A percentile compares a stretch with the other conserved stretches of the same genome.
These are phyloP conservation scores for Leptopilina boulardi DNA, from an alignment of 1,140 invertebrate species.

Conservation along the genomic window DNA sequence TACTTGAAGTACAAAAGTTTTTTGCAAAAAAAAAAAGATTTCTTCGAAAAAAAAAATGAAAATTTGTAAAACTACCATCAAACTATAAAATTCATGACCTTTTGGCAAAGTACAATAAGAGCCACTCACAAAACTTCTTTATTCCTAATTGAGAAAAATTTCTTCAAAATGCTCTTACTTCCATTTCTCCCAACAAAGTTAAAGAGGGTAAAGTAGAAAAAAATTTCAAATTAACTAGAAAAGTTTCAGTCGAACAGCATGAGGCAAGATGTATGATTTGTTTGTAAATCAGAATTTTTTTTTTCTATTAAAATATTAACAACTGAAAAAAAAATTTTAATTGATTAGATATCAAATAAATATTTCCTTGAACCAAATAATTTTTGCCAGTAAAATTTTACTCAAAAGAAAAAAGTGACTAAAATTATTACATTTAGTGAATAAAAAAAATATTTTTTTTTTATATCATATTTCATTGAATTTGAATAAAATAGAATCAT, in stretches of 20 bases:
- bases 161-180: not conserved
- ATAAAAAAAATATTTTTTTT: no score
- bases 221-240: slow-evolving; percentile 10
- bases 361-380: no score
- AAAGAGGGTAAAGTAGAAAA: not conserved
- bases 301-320: no score
- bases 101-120: slow-evolving; percentile 6
- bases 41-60: slow-evolving; percentile 5
- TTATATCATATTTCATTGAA: no score
- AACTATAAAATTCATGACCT: slow-evolving; percentile 14
- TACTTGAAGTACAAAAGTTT: not conserved
- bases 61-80: slow-evolving; percentile 4
- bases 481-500: no score
- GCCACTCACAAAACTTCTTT: not conserved
- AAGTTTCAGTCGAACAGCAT: not conserved
- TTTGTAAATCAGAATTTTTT: no score
- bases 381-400: no score
- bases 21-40: not conserved
- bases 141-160: slow-evolving; percentile 14
- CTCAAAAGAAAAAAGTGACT: no score
- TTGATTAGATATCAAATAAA: no score
- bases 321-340: no score
- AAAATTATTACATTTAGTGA: no score
- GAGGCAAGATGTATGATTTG: not conserved
- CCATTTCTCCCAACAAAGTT: not conserved